These are phyloP conservation scores for Parapristionchus giblindavisi DNA, from an alignment of 2,888 invertebrate species.

Conservation along the genomic window DNA sequence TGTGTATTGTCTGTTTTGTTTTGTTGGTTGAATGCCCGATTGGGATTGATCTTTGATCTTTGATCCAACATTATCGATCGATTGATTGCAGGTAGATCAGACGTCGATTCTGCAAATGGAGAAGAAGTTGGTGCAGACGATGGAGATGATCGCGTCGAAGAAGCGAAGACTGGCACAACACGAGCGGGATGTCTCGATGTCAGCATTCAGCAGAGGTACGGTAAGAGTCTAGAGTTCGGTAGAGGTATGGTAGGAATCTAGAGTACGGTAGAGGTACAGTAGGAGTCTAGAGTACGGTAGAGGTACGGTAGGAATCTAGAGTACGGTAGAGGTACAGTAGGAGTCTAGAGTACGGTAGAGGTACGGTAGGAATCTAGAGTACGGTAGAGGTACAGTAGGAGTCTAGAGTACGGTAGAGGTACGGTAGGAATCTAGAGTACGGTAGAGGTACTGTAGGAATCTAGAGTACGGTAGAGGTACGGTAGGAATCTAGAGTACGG, in stretches of 20 bases:
- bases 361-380: no score
- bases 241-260: background rate
- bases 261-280: no score
- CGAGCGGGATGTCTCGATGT: slow-evolving; percentile 49
- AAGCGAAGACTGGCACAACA: slow-evolving; percentile 78
- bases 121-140: slow-evolving; percentile 87
- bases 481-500: background rate
- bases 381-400: no score
- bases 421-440: no score
- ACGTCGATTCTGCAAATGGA: slow-evolving; percentile 88
- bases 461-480: background rate
- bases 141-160: slow-evolving; percentile 95
- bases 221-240: background rate
- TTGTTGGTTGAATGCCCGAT: no score
- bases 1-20: no score
- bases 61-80: background rate
- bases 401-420: no score
- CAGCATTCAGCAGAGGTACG: slow-evolving; percentile 49
- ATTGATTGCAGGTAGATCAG: slow-evolving; percentile 80
- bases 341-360: no score
- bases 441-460: slow-evolving; percentile 40
- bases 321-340: no score
- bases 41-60: no score
- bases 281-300: no score
- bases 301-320: no score